Percentiles rank a stretch among this genome's conserved stretches.
Evolutionary conservation across 2,888 invertebrate species (phyloP).

Genomic region (Amphimallon solstitiale): DNA sequence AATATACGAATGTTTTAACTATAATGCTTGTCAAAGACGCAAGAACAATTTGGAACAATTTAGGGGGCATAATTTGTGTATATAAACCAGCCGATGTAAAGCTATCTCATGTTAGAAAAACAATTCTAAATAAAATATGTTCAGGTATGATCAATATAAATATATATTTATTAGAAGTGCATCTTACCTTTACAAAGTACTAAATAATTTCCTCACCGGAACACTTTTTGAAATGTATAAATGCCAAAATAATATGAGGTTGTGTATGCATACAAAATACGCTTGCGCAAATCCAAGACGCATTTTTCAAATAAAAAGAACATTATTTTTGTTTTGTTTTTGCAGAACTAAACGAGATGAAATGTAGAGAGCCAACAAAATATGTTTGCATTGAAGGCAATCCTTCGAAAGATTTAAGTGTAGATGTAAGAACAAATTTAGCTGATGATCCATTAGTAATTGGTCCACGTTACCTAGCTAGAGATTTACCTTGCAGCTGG

Average conservation of each 20-base stretch:
- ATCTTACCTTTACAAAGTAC: slow-evolving; percentile 5
- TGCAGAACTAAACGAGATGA: slow-evolving; percentile 77
- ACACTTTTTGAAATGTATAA: slow-evolving; percentile 1
- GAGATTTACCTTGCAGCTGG: slow-evolving; percentile 73
- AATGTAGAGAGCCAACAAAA: slow-evolving; percentile 69
- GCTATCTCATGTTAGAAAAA: slow-evolving; percentile 66
- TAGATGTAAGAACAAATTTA: slow-evolving; percentile 73
- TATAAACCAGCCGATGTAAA: slow-evolving; percentile 79
- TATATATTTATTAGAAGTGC: too few relatives aligned
- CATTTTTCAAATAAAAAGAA: background rate
- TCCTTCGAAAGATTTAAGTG: slow-evolving; percentile 68
- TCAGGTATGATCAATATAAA: slow-evolving; percentile 67
- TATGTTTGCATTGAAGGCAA: slow-evolving; percentile 73
- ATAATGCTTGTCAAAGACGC: slow-evolving; percentile 66
- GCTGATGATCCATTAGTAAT: slow-evolving; percentile 80
- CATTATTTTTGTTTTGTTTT: slow-evolving; percentile 10
- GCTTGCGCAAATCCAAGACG: slow-evolving; percentile 14
- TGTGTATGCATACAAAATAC: slow-evolving; percentile 8
- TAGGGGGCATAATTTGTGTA: slow-evolving; percentile 82
- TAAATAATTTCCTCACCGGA: background rate
- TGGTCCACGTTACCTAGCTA: slow-evolving; percentile 77
- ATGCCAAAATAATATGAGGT: background rate
- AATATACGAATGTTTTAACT: background rate
- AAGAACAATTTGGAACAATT: slow-evolving; percentile 69
- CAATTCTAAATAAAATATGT: slow-evolving; percentile 72